Percentiles rank a stretch among this genome's conserved stretches.
Conservation (phyloP, 2,888 invertebrate genomes). For the Nematopogon swammerdamellus region DNA sequence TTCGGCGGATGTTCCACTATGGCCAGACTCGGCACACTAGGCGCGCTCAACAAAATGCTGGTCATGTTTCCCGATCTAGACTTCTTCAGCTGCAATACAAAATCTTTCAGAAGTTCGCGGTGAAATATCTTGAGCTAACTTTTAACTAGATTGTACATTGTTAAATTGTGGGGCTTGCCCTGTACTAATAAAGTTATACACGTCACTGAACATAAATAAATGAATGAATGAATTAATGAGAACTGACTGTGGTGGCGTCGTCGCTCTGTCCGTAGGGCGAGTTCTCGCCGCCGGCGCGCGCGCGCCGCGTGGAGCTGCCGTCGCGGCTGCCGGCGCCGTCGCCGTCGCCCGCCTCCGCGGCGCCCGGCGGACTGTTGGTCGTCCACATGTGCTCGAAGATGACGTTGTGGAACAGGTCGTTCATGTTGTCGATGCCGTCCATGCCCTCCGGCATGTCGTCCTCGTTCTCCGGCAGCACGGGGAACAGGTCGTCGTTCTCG, state of each 20-base stretch:
- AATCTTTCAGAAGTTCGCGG: too few species aligned
- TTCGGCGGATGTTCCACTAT: too few species aligned
- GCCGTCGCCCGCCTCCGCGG: conserved; percentile 20
- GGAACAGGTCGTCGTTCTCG: conserved; percentile 43
- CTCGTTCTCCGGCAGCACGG: conserved; percentile 44
- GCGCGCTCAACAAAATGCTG: too few species aligned
- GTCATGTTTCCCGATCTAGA: too few species aligned
- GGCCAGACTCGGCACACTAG: too few species aligned
- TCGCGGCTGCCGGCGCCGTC: conserved; percentile 21
- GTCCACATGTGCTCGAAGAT: conserved; percentile 61
- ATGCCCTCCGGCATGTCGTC: conserved; percentile 20
- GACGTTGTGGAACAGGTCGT: conserved; percentile 63
- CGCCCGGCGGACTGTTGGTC: conserved; percentile 24
- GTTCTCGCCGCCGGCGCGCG: not conserved
- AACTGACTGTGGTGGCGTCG: conserved; percentile 18
- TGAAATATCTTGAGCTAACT: too few species aligned
- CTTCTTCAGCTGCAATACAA: too few species aligned
- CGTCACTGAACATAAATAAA: too few species aligned
- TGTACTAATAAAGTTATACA: too few species aligned
- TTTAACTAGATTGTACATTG: too few species aligned
- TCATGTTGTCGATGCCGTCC: conserved; percentile 69
- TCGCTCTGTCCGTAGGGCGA: conserved; percentile 18
- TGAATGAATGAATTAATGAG: not conserved
- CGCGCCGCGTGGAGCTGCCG: conserved; percentile 21
- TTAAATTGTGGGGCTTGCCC: too few species aligned